Conservation (phyloP, 2,113 vertebrate species). For the Calonectris borealis region DNA sequence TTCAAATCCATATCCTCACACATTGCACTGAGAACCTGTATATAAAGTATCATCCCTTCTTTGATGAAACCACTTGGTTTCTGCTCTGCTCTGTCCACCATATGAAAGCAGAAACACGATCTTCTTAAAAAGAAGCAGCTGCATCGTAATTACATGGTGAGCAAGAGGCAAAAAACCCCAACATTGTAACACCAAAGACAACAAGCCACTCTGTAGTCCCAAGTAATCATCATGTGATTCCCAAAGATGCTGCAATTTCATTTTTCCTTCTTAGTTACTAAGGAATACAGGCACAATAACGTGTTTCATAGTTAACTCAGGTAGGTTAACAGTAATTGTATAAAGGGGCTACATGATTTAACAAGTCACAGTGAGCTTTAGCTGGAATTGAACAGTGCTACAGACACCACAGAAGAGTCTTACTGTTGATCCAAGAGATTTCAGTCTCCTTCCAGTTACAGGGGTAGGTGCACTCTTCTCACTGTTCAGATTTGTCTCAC, state of each 20-base stretch:
- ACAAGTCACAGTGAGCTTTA: not conserved
- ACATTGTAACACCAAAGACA: not conserved
- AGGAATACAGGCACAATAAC: not conserved
- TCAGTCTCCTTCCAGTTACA: slow-evolving; percentile 27
- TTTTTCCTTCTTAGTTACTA: not conserved
- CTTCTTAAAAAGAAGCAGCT: not conserved
- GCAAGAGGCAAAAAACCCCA: not conserved
- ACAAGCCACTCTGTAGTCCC: not conserved
- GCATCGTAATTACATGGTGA: not conserved
- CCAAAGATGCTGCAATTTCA: not conserved
- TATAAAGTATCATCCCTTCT: not conserved
- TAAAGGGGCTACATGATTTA: not conserved
- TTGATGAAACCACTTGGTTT: not conserved
- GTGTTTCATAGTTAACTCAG: not conserved
- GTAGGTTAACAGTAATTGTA: not conserved
- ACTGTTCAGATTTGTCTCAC: not conserved
- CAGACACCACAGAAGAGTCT: not conserved
- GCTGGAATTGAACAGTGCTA: not conserved
- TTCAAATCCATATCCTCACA: not conserved
- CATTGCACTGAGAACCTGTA: fast-evolving
- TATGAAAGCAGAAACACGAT: not conserved
- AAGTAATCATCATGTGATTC: fast-evolving
- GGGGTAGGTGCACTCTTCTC: slow-evolving; percentile 32
- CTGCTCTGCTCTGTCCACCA: not conserved
- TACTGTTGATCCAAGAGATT: slow-evolving; percentile 47